Conservation (phyloP, 53 echinoderm and acorn worm species). For the Holothuria leucospilota region DNA sequence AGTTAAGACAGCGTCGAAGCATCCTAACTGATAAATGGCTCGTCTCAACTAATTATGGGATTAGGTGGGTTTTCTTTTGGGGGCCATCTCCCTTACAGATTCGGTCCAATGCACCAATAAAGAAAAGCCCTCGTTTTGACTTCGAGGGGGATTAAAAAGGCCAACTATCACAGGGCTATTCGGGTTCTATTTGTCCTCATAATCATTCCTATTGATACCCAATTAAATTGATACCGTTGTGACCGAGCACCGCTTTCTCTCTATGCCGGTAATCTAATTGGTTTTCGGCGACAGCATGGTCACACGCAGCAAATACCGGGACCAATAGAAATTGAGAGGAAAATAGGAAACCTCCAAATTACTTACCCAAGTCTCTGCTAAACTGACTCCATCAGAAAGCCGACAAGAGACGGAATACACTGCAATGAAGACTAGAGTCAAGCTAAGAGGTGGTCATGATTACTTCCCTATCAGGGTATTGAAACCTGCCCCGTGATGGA, state of each 20-base stretch:
- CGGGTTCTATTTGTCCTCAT: slow-evolving; percentile 4
- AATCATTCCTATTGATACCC: slow-evolving; percentile 14
- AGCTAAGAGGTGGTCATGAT: no score
- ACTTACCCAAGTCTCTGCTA: no score
- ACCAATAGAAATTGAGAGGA: no score
- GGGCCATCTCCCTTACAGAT: background rate
- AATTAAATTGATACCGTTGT: slow-evolving; percentile 35
- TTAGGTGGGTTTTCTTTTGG: background rate
- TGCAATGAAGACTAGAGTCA: no score
- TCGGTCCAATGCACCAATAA: background rate
- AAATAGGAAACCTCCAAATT: no score
- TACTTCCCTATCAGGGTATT: no score
- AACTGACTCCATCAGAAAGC: no score
- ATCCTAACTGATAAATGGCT: background rate
- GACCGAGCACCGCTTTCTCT: slow-evolving; percentile 16
- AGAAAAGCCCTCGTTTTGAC: background rate
- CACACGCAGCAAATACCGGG: no score
- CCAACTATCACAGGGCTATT: background rate
- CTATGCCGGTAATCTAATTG: slow-evolving; percentile 21
- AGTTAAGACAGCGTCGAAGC: slow-evolving; percentile 23
- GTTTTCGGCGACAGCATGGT: slow-evolving; percentile 9
- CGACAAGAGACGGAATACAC: no score
- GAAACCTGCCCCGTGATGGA: no score
- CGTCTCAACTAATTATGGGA: slow-evolving; percentile 28
- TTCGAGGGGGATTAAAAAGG: slow-evolving; percentile 17